A percentile compares a stretch with the other conserved stretches of the same genome.
Evolutionary conservation across 2,113 vertebrate species (phyloP).

Genomic region (Neodon shergylaensis): DNA sequence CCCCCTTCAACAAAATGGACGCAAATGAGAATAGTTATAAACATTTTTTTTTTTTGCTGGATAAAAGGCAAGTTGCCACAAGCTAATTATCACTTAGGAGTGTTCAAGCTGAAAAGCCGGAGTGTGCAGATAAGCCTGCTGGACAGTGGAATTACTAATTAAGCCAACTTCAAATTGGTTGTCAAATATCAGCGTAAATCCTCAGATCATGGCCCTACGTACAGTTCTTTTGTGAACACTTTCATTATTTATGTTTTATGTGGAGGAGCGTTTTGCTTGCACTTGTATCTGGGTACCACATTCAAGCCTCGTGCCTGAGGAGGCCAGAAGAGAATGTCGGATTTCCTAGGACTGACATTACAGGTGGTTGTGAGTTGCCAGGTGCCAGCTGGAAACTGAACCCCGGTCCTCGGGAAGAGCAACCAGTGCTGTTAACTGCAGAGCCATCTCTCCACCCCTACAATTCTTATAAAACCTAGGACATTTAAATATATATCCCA

Average conservation of each 20-base stretch:
- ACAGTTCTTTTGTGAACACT: neutral
- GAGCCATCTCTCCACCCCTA: neutral
- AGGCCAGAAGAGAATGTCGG: neutral
- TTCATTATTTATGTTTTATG: neutral
- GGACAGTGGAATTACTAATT: constrained; percentile 41
- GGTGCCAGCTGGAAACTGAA: neutral
- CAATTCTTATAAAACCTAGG: constrained; percentile 36
- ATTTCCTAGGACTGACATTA: neutral
- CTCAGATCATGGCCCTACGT: constrained; percentile 21
- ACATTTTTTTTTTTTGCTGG: neutral
- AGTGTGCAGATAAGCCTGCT: neutral
- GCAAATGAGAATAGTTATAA: constrained; percentile 25
- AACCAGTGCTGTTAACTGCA: neutral
- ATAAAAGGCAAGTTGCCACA: constrained; percentile 26
- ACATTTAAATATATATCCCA: neutral
- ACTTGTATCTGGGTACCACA: neutral
- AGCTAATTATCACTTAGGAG: neutral
- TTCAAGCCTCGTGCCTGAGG: neutral
- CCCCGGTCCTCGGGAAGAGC: neutral
- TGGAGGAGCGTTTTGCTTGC: neutral
- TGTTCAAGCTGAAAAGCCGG: neutral
- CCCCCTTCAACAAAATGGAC: constrained; percentile 1
- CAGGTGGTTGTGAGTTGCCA: neutral
- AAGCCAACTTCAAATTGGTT: constrained; percentile 35
- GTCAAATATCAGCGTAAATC: constrained; percentile 48